Evolutionary conservation across 2,797 vertebrate genomes (phyloP).

Genomic region (Premnoplex brunnescens): DNA sequence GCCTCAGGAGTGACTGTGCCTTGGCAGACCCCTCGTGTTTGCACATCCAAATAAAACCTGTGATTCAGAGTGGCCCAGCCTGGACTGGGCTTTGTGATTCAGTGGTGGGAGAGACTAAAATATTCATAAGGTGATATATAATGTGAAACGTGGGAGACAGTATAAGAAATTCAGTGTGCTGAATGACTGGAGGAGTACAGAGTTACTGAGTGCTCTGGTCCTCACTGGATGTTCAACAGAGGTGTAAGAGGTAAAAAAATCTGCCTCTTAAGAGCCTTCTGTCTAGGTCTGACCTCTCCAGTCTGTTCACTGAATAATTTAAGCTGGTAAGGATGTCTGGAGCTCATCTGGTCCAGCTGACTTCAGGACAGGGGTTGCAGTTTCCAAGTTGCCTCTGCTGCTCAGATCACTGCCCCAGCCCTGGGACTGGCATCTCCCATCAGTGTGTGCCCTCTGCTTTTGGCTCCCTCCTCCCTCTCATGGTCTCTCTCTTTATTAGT

Average conservation of each 20-base stretch:
- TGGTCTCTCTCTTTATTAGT: not conserved
- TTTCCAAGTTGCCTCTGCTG: not conserved
- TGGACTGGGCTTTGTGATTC: not conserved
- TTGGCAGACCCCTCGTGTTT: not conserved
- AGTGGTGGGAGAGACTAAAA: not conserved
- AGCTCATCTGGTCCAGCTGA: not conserved
- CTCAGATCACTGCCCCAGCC: not conserved
- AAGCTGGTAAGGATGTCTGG: not conserved
- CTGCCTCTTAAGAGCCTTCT: not conserved
- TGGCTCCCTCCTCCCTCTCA: not conserved
- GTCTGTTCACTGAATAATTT: not conserved
- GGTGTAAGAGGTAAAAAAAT: not conserved
- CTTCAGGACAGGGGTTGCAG: not conserved
- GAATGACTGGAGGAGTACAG: accelerated
- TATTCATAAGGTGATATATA: not conserved
- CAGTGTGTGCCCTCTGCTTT: not conserved
- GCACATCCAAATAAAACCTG: not conserved
- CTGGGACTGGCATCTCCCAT: not conserved
- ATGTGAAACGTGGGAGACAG: not conserved
- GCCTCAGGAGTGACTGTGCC: not conserved
- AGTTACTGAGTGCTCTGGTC: not conserved
- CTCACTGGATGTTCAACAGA: not conserved
- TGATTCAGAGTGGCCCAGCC: not conserved
- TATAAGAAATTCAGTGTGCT: not conserved
- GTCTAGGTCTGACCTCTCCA: not conserved